phyloP scores from a whole-genome alignment of 1,140 invertebrate species.

The Asobara japonica region DNA sequence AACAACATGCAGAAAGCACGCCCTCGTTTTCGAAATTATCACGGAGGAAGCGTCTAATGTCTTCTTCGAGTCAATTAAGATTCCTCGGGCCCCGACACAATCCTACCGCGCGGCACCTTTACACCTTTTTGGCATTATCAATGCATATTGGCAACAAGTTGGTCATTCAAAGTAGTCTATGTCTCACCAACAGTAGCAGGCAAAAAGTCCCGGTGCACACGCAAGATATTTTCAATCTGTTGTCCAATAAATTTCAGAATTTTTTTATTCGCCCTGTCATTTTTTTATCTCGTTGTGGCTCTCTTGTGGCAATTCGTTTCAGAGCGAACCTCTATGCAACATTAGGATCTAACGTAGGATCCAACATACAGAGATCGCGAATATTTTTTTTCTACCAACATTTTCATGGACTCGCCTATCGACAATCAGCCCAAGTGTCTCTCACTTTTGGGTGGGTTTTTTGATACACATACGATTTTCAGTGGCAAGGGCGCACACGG shows the following conservation, averaged over 20 bases:
- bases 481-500: constrained; percentile 25
- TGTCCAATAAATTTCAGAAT: neutral
- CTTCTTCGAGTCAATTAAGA: constrained; percentile 29
- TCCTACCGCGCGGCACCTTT: constrained; percentile 46
- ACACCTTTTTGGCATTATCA: constrained; percentile 52
- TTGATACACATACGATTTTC: neutral
- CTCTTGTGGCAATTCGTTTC: too few relatives aligned
- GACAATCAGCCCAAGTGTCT: neutral
- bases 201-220: constrained; percentile 2
- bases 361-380: too few relatives aligned
- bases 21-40: neutral
- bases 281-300: too few relatives aligned
- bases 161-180: constrained; percentile 31
- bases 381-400: too few relatives aligned
- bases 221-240: constrained; percentile 13
- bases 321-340: too few relatives aligned
- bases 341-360: too few relatives aligned
- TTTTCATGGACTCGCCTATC: too few relatives aligned
- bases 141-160: constrained; percentile 55
- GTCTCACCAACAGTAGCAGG: neutral
- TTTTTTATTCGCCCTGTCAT: neutral
- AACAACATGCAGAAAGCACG: neutral
- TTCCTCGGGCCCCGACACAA: constrained; percentile 35
- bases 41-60: constrained; percentile 49
- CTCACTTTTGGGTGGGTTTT: neutral